Evolutionary conservation across 2,888 invertebrate species (phyloP), one percentile per base, ranked within the genome.

Genomic region (Actias luna): DNA sequence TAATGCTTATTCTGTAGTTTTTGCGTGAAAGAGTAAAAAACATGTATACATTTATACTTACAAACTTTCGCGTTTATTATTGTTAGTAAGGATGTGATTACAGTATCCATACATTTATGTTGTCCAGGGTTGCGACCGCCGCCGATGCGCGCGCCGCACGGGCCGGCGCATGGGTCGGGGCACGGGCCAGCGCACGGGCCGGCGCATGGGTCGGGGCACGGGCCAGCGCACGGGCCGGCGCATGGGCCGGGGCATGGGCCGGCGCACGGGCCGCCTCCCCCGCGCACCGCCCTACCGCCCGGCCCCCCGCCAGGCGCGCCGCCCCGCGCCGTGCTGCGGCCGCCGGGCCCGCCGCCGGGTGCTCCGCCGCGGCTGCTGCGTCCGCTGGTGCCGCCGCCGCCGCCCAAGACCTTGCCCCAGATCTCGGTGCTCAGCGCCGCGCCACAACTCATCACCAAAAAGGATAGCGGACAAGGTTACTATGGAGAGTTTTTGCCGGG

Each of bases 401-500:
- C 89, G 67, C 87, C 85, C 50, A 84, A 83, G 60, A 70, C 70
- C 12, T 66, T 77, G 66, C 80, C 85, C 12, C 92, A 88, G 0
- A 95, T 95, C 1, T 96, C 97, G 71, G 97, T 97, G 33, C 89
- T 97, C 27, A 95, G 95, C 12, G 97, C 97, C 0, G 97, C 96
- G 0, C 97, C 97, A 16, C 97, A 97, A 78, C 93, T 97, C 35
- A 96, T 97, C 75, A 94, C 95, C 69, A 94, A 96, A 66, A 94
- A 95, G 73, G 96, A 95, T 65, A 94, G 94, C 1, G 93, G 93
- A 57, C 95, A 90, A 78, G 90, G 90, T 89, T 33, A 64, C 69
- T 67, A 39, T n/a, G n/a, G n/a, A n/a, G n/a, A n/a, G n/a, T n/a
- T n/a, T n/a, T n/a, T n/a, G n/a, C n/a, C n/a, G n/a, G n/a, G n/a